Conservation (phyloP, 2,113 vertebrate species). For the Prinia subflava region DNA sequence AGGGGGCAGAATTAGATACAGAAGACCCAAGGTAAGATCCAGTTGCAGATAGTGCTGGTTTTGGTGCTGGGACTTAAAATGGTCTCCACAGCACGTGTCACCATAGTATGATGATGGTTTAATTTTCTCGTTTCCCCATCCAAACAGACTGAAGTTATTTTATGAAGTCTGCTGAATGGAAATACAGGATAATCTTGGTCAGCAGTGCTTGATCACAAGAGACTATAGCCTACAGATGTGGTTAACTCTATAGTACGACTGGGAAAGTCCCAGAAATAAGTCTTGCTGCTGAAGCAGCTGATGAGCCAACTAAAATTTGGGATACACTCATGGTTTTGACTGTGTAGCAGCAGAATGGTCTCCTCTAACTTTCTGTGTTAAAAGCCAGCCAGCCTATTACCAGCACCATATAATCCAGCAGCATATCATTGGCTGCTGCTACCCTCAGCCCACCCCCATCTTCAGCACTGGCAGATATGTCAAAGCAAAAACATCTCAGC, state of each 20-base stretch:
- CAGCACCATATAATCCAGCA: neutral
- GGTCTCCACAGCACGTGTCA: neutral
- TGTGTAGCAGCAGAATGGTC: neutral
- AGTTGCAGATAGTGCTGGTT: neutral
- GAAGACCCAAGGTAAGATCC: neutral
- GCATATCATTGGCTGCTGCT: slow-evolving; percentile 5
- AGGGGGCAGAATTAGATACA: neutral
- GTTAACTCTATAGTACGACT: neutral
- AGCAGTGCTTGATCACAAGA: neutral
- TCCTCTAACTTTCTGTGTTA: neutral
- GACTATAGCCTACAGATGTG: neutral
- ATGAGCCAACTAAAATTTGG: neutral
- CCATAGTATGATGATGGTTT: neutral
- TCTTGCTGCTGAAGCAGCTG: neutral
- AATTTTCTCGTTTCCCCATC: neutral
- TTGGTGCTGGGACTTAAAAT: neutral
- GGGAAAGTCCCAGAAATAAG: neutral
- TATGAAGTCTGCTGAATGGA: neutral
- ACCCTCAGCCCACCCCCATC: slow-evolving; percentile 27
- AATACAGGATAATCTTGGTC: neutral
- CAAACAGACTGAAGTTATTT: neutral
- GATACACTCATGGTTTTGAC: neutral
- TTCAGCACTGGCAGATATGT: slow-evolving; percentile 12
- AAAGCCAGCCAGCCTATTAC: neutral
- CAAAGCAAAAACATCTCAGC: slow-evolving; percentile 55